Evolutionary conservation across 2,113 vertebrate genomes (phyloP), one percentile per base, ranked within the genome.

Genomic region (Paratilapia polleni): DNA sequence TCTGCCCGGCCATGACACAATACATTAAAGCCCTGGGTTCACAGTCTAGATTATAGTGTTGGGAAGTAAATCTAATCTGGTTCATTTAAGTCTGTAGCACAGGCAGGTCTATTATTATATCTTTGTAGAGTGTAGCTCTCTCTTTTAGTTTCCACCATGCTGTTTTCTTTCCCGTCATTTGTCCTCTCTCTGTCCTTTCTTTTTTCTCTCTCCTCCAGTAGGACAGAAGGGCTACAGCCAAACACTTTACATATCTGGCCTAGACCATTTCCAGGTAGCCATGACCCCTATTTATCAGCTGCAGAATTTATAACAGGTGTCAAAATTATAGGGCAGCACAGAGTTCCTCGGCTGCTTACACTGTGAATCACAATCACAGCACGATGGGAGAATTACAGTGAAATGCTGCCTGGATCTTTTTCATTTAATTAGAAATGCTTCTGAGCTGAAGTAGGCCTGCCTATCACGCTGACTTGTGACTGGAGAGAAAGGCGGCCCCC

Each of bases 361-460:
- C 59, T 75, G 47, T 87, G 77, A 88, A 85, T 85, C 61, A 83
- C 41, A 86, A 70, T 91, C 76, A 58, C 34, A 59, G 57, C 26
- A 57, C 15, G 47, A 43, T 79, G 41, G 13, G 17, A 22, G 43
- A 76, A 61, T 85, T 57, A 49, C 20, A 41, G 66, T 57, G 58
- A 88, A 80, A 88, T 26, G 47, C 34, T 74, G 62, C 58, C 75
- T 70, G 34, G 52, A 80, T 87, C 66, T 77, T 79, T 90, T 87
- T 81, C 26, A 43, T 78, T 89, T 90, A 89, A 90, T 90, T 91
- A 90, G 61, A 91, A 88, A 85, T 66, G 60, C 6, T 54, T 43
- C 22, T 38, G 81, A 79, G 79, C 66, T 41, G 34, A 34, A 77
- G 47, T 52, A n/a, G 70, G 60, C 56, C 70, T 81, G 77, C 60